Conservation (phyloP, 1,140 invertebrate genomes). For the Leptonema lineaticorne region DNA sequence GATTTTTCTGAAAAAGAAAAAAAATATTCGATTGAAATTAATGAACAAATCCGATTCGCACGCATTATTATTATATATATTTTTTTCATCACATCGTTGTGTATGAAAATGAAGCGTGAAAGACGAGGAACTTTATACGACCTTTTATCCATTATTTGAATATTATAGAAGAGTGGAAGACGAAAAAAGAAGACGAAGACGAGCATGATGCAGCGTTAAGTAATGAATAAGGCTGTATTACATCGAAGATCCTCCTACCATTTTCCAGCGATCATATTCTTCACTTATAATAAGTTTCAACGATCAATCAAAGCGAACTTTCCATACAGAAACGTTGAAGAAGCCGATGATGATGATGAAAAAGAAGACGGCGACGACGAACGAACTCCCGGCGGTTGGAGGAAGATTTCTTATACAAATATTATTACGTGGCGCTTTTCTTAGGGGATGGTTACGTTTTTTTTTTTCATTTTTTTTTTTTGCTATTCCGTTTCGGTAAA, state of each 20-base stretch:
- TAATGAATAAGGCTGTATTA: conserved; percentile 29
- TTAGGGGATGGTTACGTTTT: conserved; percentile 12
- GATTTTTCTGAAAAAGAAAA: too few species aligned
- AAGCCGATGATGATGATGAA: too few species aligned
- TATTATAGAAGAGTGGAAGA: too few species aligned
- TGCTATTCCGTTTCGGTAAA: neutral
- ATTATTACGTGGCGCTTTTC: conserved; percentile 31
- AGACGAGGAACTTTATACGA: conserved; percentile 17
- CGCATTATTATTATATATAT: neutral
- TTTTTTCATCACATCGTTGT: neutral
- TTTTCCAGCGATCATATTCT: conserved; percentile 24
- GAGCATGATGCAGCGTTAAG: conserved; percentile 29
- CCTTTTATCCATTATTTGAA: conserved; percentile 20
- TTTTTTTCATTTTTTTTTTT: too few species aligned
- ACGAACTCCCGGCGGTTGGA: too few species aligned
- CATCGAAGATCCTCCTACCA: conserved; percentile 26
- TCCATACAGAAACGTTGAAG: too few species aligned
- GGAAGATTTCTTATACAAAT: conserved; percentile 29
- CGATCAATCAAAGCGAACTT: conserved; percentile 31
- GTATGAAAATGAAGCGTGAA: conserved; percentile 14
- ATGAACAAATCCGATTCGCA: neutral
- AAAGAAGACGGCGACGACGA: too few species aligned
- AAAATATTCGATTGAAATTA: neutral
- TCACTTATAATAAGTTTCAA: conserved; percentile 30
- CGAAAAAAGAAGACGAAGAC: too few species aligned